Conservation (phyloP, 2,797 vertebrate species). For the Neomorphus geoffroyi region DNA sequence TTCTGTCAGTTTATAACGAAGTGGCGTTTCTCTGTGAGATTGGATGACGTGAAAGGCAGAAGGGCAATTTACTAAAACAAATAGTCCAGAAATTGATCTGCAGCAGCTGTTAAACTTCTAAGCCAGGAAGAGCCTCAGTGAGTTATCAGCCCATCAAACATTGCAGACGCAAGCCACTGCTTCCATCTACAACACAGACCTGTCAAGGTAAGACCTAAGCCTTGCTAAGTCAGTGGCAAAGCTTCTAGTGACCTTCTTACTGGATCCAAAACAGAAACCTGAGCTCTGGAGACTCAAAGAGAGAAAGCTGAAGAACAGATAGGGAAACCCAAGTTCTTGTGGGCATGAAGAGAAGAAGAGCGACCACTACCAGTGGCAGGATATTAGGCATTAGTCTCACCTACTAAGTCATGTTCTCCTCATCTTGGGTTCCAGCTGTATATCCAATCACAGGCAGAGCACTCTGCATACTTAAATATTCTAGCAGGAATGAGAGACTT, state of each 20-base stretch:
- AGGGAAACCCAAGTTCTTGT: rapidly evolving
- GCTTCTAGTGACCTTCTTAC: background rate
- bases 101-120: background rate
- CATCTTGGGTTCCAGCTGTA: background rate
- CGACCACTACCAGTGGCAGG: background rate
- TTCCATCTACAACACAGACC: background rate
- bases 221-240: background rate
- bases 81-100: constrained; percentile 10
- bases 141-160: background rate
- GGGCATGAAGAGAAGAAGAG: background rate
- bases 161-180: background rate
- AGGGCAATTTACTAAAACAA: constrained; percentile 28
- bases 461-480: background rate
- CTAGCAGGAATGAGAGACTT: background rate
- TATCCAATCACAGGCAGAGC: background rate
- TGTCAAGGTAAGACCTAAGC: background rate
- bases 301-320: background rate
- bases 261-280: background rate
- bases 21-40: background rate
- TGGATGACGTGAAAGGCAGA: background rate
- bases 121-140: background rate
- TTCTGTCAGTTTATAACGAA: background rate
- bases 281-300: background rate
- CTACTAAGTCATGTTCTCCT: background rate
- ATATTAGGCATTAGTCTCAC: background rate